Evolutionary conservation across 2,888 invertebrate species (phyloP), one percentile per base, ranked within the genome.

Genomic region (Tortricodes alternella): DNA sequence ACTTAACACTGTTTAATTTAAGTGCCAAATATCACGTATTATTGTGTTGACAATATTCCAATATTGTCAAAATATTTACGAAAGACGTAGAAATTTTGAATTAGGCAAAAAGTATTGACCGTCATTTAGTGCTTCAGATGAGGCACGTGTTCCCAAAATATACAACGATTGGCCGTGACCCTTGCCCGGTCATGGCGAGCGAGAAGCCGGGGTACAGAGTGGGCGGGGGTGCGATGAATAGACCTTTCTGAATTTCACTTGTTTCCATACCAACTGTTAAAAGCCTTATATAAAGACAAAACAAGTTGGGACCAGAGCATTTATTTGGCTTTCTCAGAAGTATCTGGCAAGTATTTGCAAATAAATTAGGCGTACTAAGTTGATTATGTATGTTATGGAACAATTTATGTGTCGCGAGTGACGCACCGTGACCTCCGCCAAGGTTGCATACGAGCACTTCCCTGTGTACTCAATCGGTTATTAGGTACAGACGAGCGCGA

Each of bases 361-460:
- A 68, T 71, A 68, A 68, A 71, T 74, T 79, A 27, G 9, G 7
- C 41, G 75, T 24, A 34, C 5, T 39, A 49, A 27, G 41, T 49
- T 35, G 48, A 49, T 55, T 46, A 53, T 27, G 50, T 53, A 53
- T 19, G 73, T 76, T 67, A 62, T 66, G 81, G 80, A 83, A 86
- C 82, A 75, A 80, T 84, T 78, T 83, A 81, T 73, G 80, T 82
- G 85, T 82, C 79, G 82, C 83, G 76, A 81, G 78, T 85, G 88
- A 87, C 87, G 85, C 74, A 76, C 56, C 67, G 74, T 80, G 87
- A 89, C 89, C 89, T 89, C 85, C 76, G 71, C 78, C 89, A 90
- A 89, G 89, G 89, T 87, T 84, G 82, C 68, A 67, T 67, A 76
- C 76, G 74, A 71, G 66, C 79, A 87, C 89, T 89, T 89, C 89